Base-by-base conservation (phyloP, 1,140 invertebrate genomes). In the Streblospio benedicti region DNA sequence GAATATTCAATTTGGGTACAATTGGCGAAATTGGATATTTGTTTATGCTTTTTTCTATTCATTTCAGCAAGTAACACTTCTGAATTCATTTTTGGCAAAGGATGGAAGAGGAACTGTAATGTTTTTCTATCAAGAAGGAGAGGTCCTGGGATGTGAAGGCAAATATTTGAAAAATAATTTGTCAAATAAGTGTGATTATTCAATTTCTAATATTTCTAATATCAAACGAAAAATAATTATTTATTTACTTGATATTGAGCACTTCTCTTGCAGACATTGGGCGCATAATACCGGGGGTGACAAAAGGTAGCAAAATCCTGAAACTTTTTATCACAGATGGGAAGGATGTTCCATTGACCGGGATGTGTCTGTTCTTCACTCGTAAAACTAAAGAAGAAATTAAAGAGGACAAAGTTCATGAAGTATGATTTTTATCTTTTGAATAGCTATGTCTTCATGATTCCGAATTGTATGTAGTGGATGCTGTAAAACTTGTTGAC, bases 111-210 rank as follows among this genome's bases (percentile, higher is more conserved):
- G 50, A 52, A 64, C 66, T 61, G 33, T 71, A 23, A 66, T 65
- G 32, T 69, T 71, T 61, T 69, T 65, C 33, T 69, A 68, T 61
- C 69, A 69, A 61, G 65, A 69, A 23, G 62, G 60, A 23, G 38
- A 51, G 33, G 59, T 60, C 32, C 65, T 63, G 41, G 35, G 43
- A 9, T 35, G 66, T 27, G 69, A 69, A 65, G 67, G 67, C 65
- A 59, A 51, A 25, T 47, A 23, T 58, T 28, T 53, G n/a, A 41
- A 35, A 18, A 23, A 33, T 45, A 30, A 61, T 52, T 52, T 52
- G 20, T 0, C 14, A 23, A 52, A 30, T 18, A 23, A 55, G 31
- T 28, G 47, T 6, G 41, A 1, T 30, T 12, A 28, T 14, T 54
- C 1, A 60, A 60, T 35, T 44, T 35, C n/a, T 6, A 31, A 18